A percentile compares a stretch with the other conserved stretches of the same genome.
Conservation (phyloP, 2,113 vertebrate genomes). For the Podarcis muralis region DNA sequence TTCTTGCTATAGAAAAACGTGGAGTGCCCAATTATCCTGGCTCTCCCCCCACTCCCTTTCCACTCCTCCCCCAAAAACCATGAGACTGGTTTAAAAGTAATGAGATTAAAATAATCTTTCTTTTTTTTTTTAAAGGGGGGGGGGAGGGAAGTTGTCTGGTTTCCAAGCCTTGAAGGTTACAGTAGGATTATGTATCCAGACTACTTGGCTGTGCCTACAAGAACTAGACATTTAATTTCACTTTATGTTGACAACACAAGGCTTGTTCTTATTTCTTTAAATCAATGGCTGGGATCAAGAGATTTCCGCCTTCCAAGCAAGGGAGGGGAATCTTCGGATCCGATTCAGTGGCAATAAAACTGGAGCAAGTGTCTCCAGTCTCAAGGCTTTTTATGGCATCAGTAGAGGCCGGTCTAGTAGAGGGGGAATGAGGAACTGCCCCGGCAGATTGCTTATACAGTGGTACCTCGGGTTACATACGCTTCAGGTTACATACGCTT, state of each 20-base stretch:
- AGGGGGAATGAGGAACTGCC: no score
- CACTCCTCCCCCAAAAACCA: background rate
- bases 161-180: constrained; percentile 4
- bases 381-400: background rate
- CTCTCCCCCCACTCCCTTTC: background rate
- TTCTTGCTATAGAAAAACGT: background rate
- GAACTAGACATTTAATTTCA: background rate
- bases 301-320: no score
- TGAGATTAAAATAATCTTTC: constrained; percentile 19
- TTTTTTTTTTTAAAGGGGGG: background rate
- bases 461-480: no score
- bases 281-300: background rate
- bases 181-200: constrained; percentile 1
- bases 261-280: background rate
- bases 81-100: constrained; percentile 28
- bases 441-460: no score
- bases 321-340: background rate
- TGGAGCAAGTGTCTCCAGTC: background rate
- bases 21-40: background rate
- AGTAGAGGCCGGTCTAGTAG: background rate
- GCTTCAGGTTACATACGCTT: no score
- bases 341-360: no score
- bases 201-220: background rate
- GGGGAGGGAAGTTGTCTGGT: background rate
- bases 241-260: background rate